Percentiles rank a stretch among this genome's conserved stretches.
These are phyloP conservation scores for Heliconius erato DNA, from an alignment of 2,888 invertebrate species.

Conservation along the genomic window DNA sequence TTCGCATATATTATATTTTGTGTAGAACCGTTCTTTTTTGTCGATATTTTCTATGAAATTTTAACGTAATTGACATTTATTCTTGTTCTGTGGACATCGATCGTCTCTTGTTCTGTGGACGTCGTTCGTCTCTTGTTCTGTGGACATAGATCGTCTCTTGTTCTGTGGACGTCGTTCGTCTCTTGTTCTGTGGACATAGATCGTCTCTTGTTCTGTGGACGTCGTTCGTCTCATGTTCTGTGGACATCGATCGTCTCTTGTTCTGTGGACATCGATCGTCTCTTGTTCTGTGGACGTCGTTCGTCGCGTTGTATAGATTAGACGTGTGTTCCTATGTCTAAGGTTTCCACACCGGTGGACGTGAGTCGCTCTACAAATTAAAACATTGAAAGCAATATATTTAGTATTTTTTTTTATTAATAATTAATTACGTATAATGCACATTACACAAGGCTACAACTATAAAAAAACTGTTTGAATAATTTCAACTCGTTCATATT, in stretches of 20 bases:
- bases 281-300: neutral
- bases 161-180: too few species aligned
- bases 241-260: too few species aligned
- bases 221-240: too few species aligned
- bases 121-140: too few species aligned
- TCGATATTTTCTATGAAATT: slow-evolving; percentile 30
- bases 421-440: slow-evolving; percentile 3
- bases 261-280: too few species aligned
- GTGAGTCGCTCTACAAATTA: slow-evolving; percentile 2
- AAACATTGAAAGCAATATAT: slow-evolving; percentile 43
- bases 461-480: neutral
- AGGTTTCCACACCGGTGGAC: slow-evolving; percentile 19
- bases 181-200: too few species aligned
- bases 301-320: slow-evolving; percentile 34
- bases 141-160: too few species aligned
- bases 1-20: slow-evolving; percentile 34
- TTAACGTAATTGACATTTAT: slow-evolving; percentile 33
- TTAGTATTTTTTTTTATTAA: slow-evolving; percentile 21
- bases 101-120: too few species aligned
- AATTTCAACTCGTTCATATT: neutral
- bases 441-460: neutral
- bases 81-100: too few species aligned
- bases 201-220: too few species aligned
- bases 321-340: slow-evolving; percentile 39
- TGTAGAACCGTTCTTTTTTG: slow-evolving; percentile 39